Evolutionary conservation across 2,888 invertebrate genomes (phyloP), one percentile per base, ranked within the genome.

Genomic region (Hirtodrosophila trivittata): DNA sequence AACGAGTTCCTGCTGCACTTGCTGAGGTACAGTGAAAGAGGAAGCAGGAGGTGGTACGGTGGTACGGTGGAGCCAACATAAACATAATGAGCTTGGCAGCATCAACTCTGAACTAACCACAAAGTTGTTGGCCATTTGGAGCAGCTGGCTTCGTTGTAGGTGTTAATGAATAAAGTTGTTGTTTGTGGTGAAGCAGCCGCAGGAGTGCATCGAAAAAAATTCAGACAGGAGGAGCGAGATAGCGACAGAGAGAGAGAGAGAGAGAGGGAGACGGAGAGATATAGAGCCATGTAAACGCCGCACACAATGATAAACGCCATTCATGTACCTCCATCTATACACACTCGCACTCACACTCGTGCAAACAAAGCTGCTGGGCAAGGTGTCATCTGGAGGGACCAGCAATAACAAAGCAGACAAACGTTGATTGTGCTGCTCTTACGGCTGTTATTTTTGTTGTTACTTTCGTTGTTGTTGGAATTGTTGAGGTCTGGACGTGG

Each of bases 101-200:
- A 62, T 55, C 63, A 64, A 60, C 54, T 62, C 65, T 45, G 54
- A 75, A 82, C 75, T 67, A 78, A 82, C 85, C 80, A 78, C 85
- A 85, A 80, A 82, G 83, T 85, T 82, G 82, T 81, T 75, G 68
- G 58, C 74, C 75, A 74, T 71, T 75, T 60, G 70, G 67, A 62
- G 66, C 84, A 67, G 58, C 65, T 52, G 78, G 54, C 58, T 57
- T 57, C 51, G 66, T 87, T 80, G 81, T 84, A 87, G 87, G 86
- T 86, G 86, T 84, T 86, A 86, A 87, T 86, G 87, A 80, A 87
- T 78, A 87, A 84, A 86, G 77, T 83, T 86, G 77, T 83, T 86
- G 82, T 65, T 77, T 84, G 82, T 76, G 78, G 87, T 76, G 66
- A 60, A 42, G 56, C 62, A 71, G 68, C 74, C 67, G 41, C 69